Evolutionary conservation across 1,140 invertebrate genomes (phyloP).

Genomic region (Brachionus angularis): DNA sequence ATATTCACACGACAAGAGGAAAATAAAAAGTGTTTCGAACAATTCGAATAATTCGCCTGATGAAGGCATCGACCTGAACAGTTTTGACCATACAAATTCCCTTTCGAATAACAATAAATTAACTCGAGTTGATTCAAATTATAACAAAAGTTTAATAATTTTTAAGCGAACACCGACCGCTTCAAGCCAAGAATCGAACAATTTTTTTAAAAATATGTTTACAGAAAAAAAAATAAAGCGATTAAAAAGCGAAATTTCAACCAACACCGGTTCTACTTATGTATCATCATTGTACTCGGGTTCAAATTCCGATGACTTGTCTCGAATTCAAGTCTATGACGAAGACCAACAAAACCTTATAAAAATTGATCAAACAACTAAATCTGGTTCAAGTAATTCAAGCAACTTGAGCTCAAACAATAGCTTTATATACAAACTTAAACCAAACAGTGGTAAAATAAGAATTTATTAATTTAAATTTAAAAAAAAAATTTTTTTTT

Average conservation of each 20-base stretch:
- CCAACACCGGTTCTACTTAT: not conserved
- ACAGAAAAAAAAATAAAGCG: not conserved
- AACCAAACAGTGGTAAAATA: slow-evolving; percentile 3
- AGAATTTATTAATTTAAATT: not conserved
- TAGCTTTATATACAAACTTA: not conserved
- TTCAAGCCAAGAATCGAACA: not conserved
- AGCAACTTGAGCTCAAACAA: slow-evolving; percentile 1
- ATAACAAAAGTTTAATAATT: slow-evolving; percentile 9
- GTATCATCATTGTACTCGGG: slow-evolving; percentile 1
- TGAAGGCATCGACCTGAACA: slow-evolving; percentile 21
- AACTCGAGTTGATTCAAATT: slow-evolving; percentile 5
- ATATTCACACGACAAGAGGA: not conserved
- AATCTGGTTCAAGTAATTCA: not conserved
- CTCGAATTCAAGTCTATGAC: no score
- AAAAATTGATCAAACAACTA: no score
- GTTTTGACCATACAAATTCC: not conserved
- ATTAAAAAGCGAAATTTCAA: not conserved
- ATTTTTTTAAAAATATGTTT: not conserved
- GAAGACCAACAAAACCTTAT: no score
- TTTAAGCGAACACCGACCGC: slow-evolving; percentile 15
- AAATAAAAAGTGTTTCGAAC: not conserved
- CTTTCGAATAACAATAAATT: slow-evolving; percentile 7
- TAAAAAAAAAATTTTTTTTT: not conserved
- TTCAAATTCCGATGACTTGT: slow-evolving; percentile 2
- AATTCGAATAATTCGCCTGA: slow-evolving; percentile 15